Conservation (phyloP, 1,140 invertebrate genomes). For the Grapholita molesta region DNA sequence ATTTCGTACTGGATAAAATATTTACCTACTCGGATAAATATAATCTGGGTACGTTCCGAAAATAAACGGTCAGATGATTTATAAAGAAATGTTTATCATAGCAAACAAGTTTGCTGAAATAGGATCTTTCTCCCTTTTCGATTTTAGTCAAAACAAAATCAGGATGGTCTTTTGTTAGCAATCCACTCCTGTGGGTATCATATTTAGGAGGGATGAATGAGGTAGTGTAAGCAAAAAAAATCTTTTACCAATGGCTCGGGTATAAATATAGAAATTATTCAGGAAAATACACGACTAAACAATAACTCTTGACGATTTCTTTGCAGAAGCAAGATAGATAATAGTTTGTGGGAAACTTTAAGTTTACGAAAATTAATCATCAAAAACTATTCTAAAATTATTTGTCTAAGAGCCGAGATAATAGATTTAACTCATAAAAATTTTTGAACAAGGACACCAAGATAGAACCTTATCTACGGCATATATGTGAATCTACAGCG, state of each 20-base stretch:
- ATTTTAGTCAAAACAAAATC: constrained; percentile 69
- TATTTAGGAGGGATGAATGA: constrained; percentile 47
- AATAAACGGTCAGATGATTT: constrained; percentile 7
- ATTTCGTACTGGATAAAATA: neutral
- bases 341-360: too few species aligned
- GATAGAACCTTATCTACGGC: neutral
- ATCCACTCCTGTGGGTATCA: constrained; percentile 62
- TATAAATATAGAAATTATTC: neutral
- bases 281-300: too few species aligned
- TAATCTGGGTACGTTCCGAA: neutral
- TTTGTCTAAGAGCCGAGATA: too few species aligned
- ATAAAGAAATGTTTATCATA: constrained; percentile 45
- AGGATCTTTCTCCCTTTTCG: constrained; percentile 38
- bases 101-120: constrained; percentile 54
- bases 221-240: constrained; percentile 37
- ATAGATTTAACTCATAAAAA: too few species aligned
- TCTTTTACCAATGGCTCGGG: neutral
- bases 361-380: too few species aligned
- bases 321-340: too few species aligned
- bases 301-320: too few species aligned
- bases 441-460: too few species aligned
- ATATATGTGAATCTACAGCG: neutral
- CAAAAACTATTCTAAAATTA: too few species aligned
- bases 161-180: constrained; percentile 59
- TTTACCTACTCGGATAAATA: neutral